Base-by-base conservation (phyloP, 2,888 invertebrate species). In the Deilephila porcellus region DNA sequence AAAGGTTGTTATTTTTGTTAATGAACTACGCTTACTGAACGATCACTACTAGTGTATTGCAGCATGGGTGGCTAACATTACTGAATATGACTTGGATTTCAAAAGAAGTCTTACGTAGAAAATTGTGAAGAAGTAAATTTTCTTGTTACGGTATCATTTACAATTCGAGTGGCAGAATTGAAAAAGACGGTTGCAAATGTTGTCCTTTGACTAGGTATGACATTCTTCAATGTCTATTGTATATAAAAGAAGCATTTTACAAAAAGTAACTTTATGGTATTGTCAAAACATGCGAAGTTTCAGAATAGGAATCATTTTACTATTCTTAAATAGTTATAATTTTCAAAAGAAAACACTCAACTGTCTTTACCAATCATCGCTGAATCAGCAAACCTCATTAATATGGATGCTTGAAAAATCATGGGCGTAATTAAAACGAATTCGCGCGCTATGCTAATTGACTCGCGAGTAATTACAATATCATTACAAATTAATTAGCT, bases 1-100 rank as follows among this genome's bases (percentile, higher is more conserved):
- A 67, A 67, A 52, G 67, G 67, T 67, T 67, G 67, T 67, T 67
- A 67, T 25, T 52, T 67, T 67, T 67, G 52, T 67, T 67, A 52
- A 67, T 67, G 52, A 67, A 67, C 25, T 67, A 17, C 52, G 25
- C 52, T 67, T 67, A 52, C 17, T 52, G 17, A 20, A 25, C 17
- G 37, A 6, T 67, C 25, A 6, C 25, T 67, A 25, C 45, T 67
- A 2, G 37, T 34, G 6, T 63, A 56, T 19, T n/a, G 56, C 17
- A n/a, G 32, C n/a, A 34, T 63, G 63, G 63, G 14, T 34, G 45
- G 67, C 64, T 20, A 67, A 52, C 17, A 67, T 67, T 20, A 67
- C n/a, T 19, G n/a, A 56, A 56, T n/a, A n/a, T 56, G 19, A 4
- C n/a, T n/a, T 56, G 6, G 14, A 45, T 45, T 11, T 14, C 11